These are phyloP conservation scores for Rhegmatorhina hoffmannsi DNA, from an alignment of 2,113 vertebrate species.

Conservation along the genomic window DNA sequence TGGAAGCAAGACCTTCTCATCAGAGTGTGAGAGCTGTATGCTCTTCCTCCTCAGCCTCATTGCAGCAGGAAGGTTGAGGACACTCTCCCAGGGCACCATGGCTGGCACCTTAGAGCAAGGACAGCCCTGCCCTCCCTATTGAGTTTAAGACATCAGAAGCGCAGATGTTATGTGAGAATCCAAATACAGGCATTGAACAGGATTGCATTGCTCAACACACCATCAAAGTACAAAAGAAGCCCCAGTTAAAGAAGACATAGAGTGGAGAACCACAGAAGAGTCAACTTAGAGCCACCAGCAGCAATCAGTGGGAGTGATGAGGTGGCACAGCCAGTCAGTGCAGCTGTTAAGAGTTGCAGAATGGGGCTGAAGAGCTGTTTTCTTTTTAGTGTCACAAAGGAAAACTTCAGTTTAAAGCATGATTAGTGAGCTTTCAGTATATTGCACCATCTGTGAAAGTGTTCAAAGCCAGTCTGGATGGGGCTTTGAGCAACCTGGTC, in stretches of 20 bases:
- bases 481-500: neutral
- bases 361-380: neutral
- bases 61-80: neutral
- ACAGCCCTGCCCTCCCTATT: neutral
- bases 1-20: neutral
- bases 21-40: neutral
- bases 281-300: accelerated
- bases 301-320: accelerated
- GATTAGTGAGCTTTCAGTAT: neutral
- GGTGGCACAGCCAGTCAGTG: accelerated
- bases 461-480: neutral
- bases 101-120: neutral
- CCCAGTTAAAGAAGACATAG: too few relatives aligned
- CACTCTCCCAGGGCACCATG: neutral
- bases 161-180: neutral
- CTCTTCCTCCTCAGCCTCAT: neutral
- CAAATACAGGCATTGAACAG: neutral
- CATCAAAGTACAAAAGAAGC: too few relatives aligned
- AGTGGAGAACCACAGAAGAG: neutral
- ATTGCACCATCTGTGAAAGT: accelerated
- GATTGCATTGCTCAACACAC: neutral
- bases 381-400: neutral
- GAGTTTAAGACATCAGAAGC: neutral
- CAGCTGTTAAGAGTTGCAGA: neutral
- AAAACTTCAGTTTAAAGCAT: neutral